phyloP scores from a whole-genome alignment of 2,113 vertebrate species.

The Nyctibius bracteatus region DNA sequence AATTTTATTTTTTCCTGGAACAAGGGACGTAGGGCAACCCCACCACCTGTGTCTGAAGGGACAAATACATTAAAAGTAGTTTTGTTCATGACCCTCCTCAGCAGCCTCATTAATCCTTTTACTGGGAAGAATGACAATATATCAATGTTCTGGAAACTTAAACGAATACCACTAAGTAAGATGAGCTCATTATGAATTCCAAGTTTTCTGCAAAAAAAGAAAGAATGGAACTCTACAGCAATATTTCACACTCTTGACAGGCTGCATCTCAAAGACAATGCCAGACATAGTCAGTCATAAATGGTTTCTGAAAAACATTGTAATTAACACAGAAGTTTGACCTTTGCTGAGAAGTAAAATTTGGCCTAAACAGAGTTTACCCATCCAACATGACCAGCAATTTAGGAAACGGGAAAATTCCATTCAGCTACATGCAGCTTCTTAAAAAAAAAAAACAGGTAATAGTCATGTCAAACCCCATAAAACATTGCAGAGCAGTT shows the following conservation, averaged over 20 bases:
- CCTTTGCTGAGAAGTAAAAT: neutral
- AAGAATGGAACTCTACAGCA: neutral
- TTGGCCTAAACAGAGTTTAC: neutral
- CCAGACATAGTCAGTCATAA: neutral
- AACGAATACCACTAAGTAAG: neutral
- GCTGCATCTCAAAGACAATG: neutral
- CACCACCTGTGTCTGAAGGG: neutral
- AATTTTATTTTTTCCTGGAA: neutral
- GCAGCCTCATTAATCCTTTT: neutral
- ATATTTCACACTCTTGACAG: neutral
- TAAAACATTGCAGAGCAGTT: neutral
- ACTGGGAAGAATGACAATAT: neutral
- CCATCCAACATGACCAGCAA: neutral
- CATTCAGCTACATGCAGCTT: neutral
- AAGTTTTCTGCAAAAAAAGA: neutral
- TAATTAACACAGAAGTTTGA: neutral
- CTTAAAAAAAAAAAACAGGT: neutral
- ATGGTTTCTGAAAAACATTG: neutral
- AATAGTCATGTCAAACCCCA: neutral
- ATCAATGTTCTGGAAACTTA: neutral
- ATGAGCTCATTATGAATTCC: neutral
- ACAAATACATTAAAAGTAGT: neutral
- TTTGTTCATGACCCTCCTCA: neutral
- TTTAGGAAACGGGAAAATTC: neutral
- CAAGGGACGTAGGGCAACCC: neutral